phyloP scores from a whole-genome alignment of 2,888 invertebrate genomes.

The Dryococelus australis region DNA sequence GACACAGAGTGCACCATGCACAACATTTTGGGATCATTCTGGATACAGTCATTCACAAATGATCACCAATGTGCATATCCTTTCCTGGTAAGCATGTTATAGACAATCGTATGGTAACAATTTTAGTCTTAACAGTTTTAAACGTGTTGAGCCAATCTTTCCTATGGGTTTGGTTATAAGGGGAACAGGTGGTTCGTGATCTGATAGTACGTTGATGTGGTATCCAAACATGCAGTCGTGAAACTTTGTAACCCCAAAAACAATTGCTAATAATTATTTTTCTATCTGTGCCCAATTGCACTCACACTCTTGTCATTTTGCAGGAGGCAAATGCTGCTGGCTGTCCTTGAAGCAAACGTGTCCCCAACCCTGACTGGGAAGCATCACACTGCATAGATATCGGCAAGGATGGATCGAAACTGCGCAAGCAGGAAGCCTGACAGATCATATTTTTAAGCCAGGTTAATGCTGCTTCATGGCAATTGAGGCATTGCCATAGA shows the following conservation, averaged over 20 bases:
- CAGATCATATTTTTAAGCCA: background rate
- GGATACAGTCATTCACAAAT: background rate
- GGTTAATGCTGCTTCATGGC: background rate
- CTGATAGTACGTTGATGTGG: background rate
- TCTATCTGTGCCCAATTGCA: background rate
- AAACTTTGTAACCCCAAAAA: background rate
- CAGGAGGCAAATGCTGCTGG: background rate
- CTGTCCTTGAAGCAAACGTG: background rate
- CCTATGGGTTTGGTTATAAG: background rate
- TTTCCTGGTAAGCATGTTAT: background rate
- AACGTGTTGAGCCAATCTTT: background rate
- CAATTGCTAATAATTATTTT: background rate
- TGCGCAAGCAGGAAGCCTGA: too few species aligned
- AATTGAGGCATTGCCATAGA: background rate
- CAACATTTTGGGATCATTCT: background rate
- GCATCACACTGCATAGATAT: background rate
- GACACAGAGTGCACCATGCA: background rate
- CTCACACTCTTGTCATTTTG: background rate
- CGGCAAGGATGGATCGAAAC: background rate
- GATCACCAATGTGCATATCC: background rate
- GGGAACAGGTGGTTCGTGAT: background rate
- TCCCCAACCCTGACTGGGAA: background rate
- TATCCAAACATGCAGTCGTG: background rate
- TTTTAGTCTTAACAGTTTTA: background rate
- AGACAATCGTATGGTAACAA: background rate